phyloP scores from a whole-genome alignment of 2,797 vertebrate genomes.

The Enteromius fasciolatus region DNA sequence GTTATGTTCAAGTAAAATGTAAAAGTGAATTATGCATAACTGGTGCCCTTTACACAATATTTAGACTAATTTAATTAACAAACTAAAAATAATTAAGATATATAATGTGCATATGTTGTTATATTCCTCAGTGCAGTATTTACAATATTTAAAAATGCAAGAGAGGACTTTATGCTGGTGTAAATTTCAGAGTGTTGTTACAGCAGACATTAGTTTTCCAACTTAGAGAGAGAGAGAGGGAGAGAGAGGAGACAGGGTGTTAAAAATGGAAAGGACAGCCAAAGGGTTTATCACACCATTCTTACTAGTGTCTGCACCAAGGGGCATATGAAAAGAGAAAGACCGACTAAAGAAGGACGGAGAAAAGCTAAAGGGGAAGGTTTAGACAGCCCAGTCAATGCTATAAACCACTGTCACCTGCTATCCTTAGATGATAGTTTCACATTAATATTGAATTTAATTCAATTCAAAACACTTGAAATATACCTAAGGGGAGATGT shows the following conservation, averaged over 20 bases:
- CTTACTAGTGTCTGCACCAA: background rate
- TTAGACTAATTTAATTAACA: background rate
- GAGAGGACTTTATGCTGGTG: background rate
- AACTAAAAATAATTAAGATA: background rate
- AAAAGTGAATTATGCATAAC: background rate
- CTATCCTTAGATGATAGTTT: conserved; percentile 4
- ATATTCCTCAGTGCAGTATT: background rate
- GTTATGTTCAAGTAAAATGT: background rate
- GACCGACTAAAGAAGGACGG: background rate
- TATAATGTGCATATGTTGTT: background rate
- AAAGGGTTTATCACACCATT: conserved; percentile 7
- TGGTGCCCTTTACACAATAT: background rate
- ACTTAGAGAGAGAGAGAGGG: background rate
- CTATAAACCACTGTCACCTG: background rate
- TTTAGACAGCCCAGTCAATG: background rate
- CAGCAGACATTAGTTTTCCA: background rate
- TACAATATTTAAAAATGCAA: background rate
- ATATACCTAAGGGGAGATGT: background rate
- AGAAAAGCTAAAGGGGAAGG: background rate
- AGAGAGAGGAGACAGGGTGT: background rate
- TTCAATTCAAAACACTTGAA: background rate
- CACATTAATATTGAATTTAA: background rate
- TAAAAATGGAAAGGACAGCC: background rate
- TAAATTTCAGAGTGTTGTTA: background rate
- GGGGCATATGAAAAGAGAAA: background rate